These are phyloP conservation scores for Psix sp. DNA, from an alignment of 1,140 invertebrate genomes.

Conservation along the genomic window DNA sequence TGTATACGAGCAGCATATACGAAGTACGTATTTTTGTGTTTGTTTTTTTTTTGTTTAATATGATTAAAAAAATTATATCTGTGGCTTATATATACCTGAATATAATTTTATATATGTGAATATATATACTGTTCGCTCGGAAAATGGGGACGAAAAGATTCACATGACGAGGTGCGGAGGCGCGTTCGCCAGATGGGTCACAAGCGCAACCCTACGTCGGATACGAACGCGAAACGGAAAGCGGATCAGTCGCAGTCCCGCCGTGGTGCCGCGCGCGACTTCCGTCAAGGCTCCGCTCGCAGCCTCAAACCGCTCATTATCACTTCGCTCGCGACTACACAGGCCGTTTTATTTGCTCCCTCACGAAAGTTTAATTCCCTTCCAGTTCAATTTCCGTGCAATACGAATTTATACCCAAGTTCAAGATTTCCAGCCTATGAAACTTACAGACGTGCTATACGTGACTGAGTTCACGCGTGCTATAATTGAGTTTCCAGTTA, in stretches of 20 bases:
- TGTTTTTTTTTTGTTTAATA: too few relatives aligned
- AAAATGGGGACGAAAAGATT: slow-evolving; percentile 23
- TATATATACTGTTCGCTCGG: slow-evolving; percentile 25
- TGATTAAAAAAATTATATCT: too few relatives aligned
- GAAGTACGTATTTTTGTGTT: too few relatives aligned
- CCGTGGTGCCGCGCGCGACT: slow-evolving; percentile 66
- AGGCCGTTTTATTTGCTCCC: too few relatives aligned
- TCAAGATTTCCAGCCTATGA: too few relatives aligned
- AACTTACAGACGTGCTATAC: too few relatives aligned
- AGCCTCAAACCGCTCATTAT: not conserved
- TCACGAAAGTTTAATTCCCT: not conserved
- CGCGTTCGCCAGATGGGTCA: slow-evolving; percentile 56
- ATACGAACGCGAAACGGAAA: slow-evolving; percentile 44
- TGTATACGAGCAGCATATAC: too few relatives aligned
- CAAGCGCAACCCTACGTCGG: slow-evolving; percentile 32
- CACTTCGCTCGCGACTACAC: not conserved
- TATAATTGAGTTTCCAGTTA: too few relatives aligned
- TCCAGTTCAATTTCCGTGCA: not conserved
- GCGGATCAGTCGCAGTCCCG: slow-evolving; percentile 68
- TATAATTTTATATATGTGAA: slow-evolving; percentile 15
- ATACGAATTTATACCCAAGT: too few relatives aligned
- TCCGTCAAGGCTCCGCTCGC: slow-evolving; percentile 15
- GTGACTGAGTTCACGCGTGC: too few relatives aligned
- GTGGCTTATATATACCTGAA: too few relatives aligned
- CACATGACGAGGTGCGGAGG: slow-evolving; percentile 21